Conservation (phyloP, 2,113 vertebrate genomes). For the Daphoenositta chrysoptera region DNA sequence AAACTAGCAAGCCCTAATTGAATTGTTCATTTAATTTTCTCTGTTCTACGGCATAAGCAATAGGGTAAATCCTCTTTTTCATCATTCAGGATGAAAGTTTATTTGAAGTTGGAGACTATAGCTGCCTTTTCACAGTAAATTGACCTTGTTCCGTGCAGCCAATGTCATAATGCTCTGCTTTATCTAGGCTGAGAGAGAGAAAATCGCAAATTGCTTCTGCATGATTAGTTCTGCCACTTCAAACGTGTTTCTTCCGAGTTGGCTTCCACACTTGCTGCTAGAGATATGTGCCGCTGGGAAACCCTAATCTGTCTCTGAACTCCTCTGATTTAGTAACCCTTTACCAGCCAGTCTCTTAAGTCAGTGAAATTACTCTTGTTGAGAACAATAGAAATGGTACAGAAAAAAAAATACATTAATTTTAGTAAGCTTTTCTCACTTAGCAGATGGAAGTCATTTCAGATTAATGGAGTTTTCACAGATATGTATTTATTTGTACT, state of each 20-base stretch:
- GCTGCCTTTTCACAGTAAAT: conserved; percentile 82
- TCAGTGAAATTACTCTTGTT: neutral
- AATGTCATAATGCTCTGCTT: conserved; percentile 80
- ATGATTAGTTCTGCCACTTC: conserved; percentile 84
- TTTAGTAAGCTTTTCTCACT: neutral
- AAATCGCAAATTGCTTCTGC: conserved; percentile 83
- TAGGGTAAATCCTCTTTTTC: conserved; percentile 67
- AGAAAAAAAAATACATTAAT: neutral
- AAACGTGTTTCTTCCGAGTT: conserved; percentile 80
- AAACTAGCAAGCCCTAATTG: conserved; percentile 35
- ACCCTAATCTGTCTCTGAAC: conserved; percentile 70
- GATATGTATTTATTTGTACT: neutral
- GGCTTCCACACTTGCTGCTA: conserved; percentile 76
- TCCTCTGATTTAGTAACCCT: conserved; percentile 74
- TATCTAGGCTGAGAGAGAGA: conserved; percentile 75
- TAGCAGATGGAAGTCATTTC: neutral
- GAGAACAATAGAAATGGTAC: neutral
- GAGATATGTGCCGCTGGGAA: conserved; percentile 76
- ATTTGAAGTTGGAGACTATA: conserved; percentile 77
- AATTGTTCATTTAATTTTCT: conserved; percentile 63
- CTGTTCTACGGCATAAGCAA: conserved; percentile 40
- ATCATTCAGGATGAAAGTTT: conserved; percentile 70
- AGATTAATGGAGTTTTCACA: neutral
- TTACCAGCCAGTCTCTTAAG: conserved; percentile 37
- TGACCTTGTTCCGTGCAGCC: conserved; percentile 76